Base-by-base conservation (phyloP, 2,797 vertebrate species). In the Helicolenus hilgendorfi region DNA sequence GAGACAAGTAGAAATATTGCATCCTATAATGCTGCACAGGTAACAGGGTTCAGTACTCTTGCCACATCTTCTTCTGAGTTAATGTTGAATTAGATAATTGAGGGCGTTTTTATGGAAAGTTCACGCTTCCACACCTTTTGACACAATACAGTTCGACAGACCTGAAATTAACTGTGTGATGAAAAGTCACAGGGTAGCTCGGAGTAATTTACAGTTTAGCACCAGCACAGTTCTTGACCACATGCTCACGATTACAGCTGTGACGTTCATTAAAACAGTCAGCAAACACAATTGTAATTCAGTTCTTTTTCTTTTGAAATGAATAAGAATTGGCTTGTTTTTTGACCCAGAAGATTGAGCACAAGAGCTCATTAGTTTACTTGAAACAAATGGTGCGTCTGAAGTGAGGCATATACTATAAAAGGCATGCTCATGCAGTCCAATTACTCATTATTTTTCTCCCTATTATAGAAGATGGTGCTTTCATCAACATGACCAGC, bases 291-390 rank as follows among this genome's bases (percentile, higher is more conserved):
- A 55, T 55, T 55, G n/a, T 55, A n/a, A 55, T n/a, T n/a, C n/a
- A 55, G 53, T 55, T 55, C 4, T 55, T 55, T 55, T 31, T 59
- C 36, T 11, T 65, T 15, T 73, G 41, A 77, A 65, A 81, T 59
- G 0, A 59, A 69, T 69, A n/a, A 26, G 35, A 73, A 65, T 81
- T 65, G 11, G 75, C 27, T 72, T 86, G 41, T 70, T 26, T 68
- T 69, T 64, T 65, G 5, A 75, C 60, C 11, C 41, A 72, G 38
- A 78, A 58, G 56, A 63, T 29, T 73, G 26, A 74, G 58, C 41
- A 35, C 26, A 7, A 10, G 36, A 62, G 62, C 72, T 90, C 24
- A 76, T 75, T 81, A 71, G 45, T 75, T 56, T 9, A 27, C 55
- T 72, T 10, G 60, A 75, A 71, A 71, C 70, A 75, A 75, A 62